phyloP scores from a whole-genome alignment of 1,140 invertebrate species.

The Samia ricini region DNA sequence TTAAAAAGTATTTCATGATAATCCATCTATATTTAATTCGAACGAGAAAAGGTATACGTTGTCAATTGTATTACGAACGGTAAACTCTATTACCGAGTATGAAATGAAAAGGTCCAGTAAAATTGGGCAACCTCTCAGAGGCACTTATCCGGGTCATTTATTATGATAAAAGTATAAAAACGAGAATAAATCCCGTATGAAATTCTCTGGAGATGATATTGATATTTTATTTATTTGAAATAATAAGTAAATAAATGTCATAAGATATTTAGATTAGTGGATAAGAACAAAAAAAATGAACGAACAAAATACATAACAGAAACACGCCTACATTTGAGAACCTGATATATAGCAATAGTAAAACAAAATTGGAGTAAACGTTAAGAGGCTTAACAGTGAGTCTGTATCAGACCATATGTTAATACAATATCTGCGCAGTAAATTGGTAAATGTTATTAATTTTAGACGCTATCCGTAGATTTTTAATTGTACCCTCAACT shows the following conservation, averaged over 20 bases:
- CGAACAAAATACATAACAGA: too few species aligned
- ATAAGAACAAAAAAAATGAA: not conserved
- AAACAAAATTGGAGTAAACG: too few species aligned
- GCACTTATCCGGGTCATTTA: constrained; percentile 6
- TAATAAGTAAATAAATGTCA: not conserved
- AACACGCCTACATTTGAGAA: too few species aligned
- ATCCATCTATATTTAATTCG: constrained; percentile 9
- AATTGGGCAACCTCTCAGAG: constrained; percentile 6
- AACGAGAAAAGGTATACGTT: constrained; percentile 6
- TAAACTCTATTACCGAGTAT: constrained; percentile 2
- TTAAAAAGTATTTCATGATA: constrained; percentile 4
- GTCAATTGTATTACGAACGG: not conserved
- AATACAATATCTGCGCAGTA: too few species aligned
- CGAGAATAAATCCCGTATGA: not conserved
- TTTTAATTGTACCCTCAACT: too few species aligned
- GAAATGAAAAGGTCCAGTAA: not conserved
- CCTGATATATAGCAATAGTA: too few species aligned
- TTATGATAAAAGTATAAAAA: constrained; percentile 9
- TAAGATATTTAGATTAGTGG: not conserved
- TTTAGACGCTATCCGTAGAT: too few species aligned
- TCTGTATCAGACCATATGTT: too few species aligned
- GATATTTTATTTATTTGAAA: not conserved
- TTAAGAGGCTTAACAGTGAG: too few species aligned
- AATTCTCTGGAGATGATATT: constrained; percentile 1
- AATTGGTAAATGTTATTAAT: too few species aligned